A percentile compares a stretch with the other conserved stretches of the same genome.
Conservation (phyloP, 2,888 invertebrate genomes). For the Rapana venosa region DNA sequence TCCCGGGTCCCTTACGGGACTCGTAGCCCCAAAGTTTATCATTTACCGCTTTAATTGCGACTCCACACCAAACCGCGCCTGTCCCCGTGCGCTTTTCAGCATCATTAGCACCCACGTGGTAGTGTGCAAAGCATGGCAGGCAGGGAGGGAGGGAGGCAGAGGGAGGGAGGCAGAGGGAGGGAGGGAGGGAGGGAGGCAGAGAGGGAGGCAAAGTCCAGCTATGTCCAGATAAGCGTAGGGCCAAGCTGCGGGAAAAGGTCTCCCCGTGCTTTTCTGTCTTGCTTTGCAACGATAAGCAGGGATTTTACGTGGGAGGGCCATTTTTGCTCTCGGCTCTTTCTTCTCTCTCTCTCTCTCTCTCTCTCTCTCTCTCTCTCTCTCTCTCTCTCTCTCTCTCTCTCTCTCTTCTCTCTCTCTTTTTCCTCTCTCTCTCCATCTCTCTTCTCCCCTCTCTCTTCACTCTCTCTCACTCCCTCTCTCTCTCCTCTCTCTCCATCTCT, state of each 20-base stretch:
- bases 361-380: no score
- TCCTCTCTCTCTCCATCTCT: no score
- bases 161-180: no score
- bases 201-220: neutral
- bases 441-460: neutral
- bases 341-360: no score
- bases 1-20: neutral
- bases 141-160: neutral
- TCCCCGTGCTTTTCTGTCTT: no score
- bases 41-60: neutral
- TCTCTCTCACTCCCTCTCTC: neutral
- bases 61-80: neutral
- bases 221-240: neutral
- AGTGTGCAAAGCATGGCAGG: neutral
- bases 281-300: no score
- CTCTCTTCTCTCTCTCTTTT: neutral
- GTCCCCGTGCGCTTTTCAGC: neutral
- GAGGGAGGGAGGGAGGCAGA: neutral
- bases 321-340: no score
- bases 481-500: neutral
- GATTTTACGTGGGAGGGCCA: no score
- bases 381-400: neutral
- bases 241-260: no score
- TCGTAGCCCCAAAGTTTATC: neutral
- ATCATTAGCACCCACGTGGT: slow-evolving; percentile 32